phyloP scores from a whole-genome alignment of 2,113 vertebrate species.

The Anhinga rufa region DNA sequence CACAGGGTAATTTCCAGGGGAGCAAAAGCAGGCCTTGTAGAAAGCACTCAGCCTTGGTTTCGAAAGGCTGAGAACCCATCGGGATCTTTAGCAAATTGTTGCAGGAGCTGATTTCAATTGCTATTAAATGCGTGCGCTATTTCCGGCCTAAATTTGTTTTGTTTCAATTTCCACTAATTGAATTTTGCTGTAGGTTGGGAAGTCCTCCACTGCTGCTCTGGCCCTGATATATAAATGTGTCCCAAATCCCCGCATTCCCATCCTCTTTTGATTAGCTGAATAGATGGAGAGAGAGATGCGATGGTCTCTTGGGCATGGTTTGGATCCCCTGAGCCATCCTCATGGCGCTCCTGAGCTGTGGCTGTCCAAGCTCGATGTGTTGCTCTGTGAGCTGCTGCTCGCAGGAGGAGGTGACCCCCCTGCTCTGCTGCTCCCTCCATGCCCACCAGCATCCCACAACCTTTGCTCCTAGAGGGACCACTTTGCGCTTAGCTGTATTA shows the following conservation, averaged over 20 bases:
- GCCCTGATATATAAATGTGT: neutral
- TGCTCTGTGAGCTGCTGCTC: neutral
- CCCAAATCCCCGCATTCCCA: neutral
- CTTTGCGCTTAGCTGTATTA: neutral
- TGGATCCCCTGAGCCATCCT: neutral
- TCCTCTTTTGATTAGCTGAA: neutral
- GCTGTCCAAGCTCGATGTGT: neutral
- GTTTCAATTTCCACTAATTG: neutral
- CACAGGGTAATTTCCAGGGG: neutral
- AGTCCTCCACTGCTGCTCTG: neutral
- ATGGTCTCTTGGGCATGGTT: accelerated
- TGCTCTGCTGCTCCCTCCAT: neutral
- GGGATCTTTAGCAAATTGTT: neutral
- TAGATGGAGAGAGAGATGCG: neutral
- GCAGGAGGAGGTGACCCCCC: neutral
- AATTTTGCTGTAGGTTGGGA: neutral
- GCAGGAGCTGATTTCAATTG: neutral
- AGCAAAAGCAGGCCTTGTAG: neutral
- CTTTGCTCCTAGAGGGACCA: neutral
- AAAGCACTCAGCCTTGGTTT: neutral
- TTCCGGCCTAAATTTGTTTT: neutral
- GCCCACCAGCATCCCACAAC: neutral
- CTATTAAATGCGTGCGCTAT: neutral
- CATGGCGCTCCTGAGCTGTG: neutral
- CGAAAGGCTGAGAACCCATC: neutral